Base-by-base conservation (phyloP, 2,888 invertebrate genomes). In the Lasioglossum malachurum region DNA sequence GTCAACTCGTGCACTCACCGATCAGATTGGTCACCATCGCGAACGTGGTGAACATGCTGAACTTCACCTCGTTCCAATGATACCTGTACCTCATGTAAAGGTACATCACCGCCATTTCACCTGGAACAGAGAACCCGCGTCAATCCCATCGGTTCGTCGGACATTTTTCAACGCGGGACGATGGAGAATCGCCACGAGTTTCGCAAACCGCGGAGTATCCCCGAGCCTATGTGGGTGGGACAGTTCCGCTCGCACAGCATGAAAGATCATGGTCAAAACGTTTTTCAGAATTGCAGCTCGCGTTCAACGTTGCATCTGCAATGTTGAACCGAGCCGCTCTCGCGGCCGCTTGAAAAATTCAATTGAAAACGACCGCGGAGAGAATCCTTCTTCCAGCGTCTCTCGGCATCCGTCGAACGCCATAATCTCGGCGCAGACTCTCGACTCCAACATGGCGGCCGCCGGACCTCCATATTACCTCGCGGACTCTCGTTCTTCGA, bases 1-100 rank as follows among this genome's bases (percentile, higher is more conserved):
- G 7, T 16, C 5, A 35, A 35, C 3, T 19, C 1, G 19, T 10
- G 38, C 80, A 93, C 95, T 97, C 96, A 98, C 98, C 98, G 89
- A 98, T 96, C 94, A 98, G 96, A 93, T 97, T 98, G 83, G 98
- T 98, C 88, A 98, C 96, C 97, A 98, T 98, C 87, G 97, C 97
- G 94, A 98, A 98, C 4, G 98, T 98, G 38, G 98, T 98, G 94
- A 97, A 98, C 95, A 98, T 97, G 93, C 98, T 98, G 95, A 97
- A 98, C 94, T 98, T 97, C 60, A 98, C 97, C 95, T 98, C 98
- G 93, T 98, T 97, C 98, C 98, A 98, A 93, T 98, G 98, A 95
- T 98, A 98, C 73, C 98, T 96, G 94, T 97, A 98, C 87, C 98
- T 96, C 49, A 98, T 98, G 94, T 98, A 98, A 80, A 98, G 96